These are phyloP conservation scores for Phaetusa simplex DNA, from an alignment of 2,113 vertebrate species.

Conservation along the genomic window DNA sequence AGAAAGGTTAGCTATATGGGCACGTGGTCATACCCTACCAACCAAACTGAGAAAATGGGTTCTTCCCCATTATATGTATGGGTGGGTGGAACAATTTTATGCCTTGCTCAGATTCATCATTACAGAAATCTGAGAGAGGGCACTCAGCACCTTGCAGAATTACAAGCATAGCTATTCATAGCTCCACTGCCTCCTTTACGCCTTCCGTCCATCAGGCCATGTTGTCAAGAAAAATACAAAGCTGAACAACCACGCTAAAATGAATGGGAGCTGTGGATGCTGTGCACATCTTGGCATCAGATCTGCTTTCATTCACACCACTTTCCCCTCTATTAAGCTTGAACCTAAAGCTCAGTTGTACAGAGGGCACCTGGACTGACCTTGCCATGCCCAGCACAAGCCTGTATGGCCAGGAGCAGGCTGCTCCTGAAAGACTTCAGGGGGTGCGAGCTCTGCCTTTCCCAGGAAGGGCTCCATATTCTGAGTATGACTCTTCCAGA, in stretches of 20 bases:
- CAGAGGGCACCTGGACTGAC: neutral
- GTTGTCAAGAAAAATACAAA: neutral
- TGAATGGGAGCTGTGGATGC: neutral
- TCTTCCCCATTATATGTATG: neutral
- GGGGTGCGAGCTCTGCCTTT: neutral
- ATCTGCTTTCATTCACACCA: neutral
- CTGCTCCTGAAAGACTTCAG: neutral
- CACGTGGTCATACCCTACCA: neutral
- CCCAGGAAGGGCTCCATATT: fast-evolving
- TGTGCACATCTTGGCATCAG: neutral
- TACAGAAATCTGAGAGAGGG: neutral
- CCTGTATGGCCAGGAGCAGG: no score
- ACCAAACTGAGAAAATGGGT: neutral
- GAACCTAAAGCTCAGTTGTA: neutral
- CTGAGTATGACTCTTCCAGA: neutral
- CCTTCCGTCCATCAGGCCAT: neutral
- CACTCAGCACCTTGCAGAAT: neutral
- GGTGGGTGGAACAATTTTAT: neutral
- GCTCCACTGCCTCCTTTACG: neutral
- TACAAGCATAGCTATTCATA: neutral
- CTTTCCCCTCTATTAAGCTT: neutral
- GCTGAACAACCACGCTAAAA: neutral
- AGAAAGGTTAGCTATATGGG: fast-evolving
- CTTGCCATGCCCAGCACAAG: neutral
- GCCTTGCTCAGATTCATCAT: neutral